A percentile compares a stretch with the other conserved stretches of the same genome.
These are phyloP conservation scores for Bovichtus variegatus DNA, from an alignment of 2,797 vertebrate species.

Conservation along the genomic window DNA sequence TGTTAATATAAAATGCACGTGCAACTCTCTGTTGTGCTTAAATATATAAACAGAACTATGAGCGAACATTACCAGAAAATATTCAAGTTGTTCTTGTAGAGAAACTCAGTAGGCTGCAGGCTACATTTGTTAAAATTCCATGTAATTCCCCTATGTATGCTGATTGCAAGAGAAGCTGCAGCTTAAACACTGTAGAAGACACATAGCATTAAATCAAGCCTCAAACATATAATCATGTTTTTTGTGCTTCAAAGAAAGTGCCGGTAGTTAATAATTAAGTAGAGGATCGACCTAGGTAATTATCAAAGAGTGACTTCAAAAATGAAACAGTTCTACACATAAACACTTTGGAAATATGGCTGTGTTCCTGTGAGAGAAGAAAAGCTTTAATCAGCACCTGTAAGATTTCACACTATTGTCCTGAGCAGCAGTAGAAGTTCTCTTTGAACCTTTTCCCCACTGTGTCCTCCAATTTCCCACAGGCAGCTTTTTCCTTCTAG, in stretches of 20 bases:
- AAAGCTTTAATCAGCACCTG: constrained; percentile 27
- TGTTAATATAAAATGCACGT: not conserved
- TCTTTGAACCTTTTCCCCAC: constrained; percentile 9
- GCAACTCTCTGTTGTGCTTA: not conserved
- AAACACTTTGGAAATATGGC: constrained; percentile 6
- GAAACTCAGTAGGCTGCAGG: constrained; percentile 24
- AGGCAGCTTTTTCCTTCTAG: not conserved
- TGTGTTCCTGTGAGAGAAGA: not conserved
- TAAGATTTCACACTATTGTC: constrained; percentile 18
- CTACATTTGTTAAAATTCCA: constrained; percentile 45
- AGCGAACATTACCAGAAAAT: constrained; percentile 22
- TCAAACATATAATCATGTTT: constrained; percentile 63
- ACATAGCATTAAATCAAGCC: constrained; percentile 53
- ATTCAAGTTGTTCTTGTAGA: constrained; percentile 23
- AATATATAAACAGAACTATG: not conserved
- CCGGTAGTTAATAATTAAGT: constrained; percentile 69
- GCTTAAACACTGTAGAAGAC: constrained; percentile 40
- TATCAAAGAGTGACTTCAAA: constrained; percentile 27
- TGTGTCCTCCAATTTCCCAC: constrained; percentile 16
- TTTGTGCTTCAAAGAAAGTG: constrained; percentile 62
- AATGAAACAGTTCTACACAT: constrained; percentile 17
- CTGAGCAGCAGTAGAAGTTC: constrained; percentile 4
- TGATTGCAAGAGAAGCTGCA: constrained; percentile 45
- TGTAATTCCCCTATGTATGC: constrained; percentile 41
- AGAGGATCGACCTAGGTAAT: constrained; percentile 53